Evolutionary conservation across 2,797 vertebrate genomes (phyloP).

Genomic region (Artibeus jamaicensis): DNA sequence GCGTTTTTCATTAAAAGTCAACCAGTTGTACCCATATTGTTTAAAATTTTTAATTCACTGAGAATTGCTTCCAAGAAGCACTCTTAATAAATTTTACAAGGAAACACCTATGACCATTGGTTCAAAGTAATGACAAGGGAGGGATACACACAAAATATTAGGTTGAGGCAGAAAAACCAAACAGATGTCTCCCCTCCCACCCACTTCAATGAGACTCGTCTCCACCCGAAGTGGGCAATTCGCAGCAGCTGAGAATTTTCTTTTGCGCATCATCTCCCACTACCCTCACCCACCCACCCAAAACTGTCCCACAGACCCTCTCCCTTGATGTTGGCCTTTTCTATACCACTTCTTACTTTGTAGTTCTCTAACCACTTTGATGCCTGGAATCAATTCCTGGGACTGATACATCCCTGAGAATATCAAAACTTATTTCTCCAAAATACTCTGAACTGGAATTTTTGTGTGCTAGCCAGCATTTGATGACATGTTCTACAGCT

Average conservation of each 20-base stretch:
- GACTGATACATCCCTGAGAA: neutral
- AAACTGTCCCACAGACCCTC: neutral
- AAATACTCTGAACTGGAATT: neutral
- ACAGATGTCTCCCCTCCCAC: slow-evolving; percentile 33
- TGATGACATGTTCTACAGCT: neutral
- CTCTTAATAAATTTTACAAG: neutral
- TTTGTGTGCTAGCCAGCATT: neutral
- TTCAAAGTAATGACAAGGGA: neutral
- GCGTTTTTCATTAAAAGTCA: slow-evolving; percentile 25
- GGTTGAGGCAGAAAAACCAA: slow-evolving; percentile 25
- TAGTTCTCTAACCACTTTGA: neutral
- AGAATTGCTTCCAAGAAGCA: slow-evolving; percentile 35
- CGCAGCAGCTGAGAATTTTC: neutral
- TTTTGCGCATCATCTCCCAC: neutral
- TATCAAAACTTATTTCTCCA: neutral
- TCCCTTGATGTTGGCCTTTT: neutral
- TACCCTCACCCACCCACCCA: too few relatives aligned
- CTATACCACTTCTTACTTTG: neutral
- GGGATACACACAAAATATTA: neutral
- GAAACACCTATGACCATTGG: neutral
- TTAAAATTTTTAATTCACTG: slow-evolving; percentile 17
- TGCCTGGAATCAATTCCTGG: neutral
- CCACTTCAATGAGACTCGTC: neutral
- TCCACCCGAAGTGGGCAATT: neutral
- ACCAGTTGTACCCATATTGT: neutral